Evolutionary conservation across 53 echinoderm and acorn worm genomes (phyloP).

Genomic region (Paracentrotus lividus): DNA sequence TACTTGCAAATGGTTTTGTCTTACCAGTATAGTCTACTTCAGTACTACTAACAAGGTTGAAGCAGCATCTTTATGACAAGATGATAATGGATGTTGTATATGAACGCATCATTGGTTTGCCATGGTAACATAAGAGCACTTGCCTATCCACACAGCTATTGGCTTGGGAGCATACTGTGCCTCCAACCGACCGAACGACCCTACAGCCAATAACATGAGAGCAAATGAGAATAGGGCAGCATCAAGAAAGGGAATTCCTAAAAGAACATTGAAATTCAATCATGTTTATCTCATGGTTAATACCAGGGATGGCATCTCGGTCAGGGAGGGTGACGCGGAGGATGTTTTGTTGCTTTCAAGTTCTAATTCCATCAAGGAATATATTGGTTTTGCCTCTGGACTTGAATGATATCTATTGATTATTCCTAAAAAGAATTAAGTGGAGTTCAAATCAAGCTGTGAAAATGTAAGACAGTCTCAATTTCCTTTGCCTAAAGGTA

Average conservation of each 20-base stretch:
- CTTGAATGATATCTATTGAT: background rate
- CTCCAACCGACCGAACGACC: background rate
- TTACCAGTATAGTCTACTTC: too few relatives aligned
- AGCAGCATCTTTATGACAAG: too few relatives aligned
- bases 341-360: conserved; percentile 10
- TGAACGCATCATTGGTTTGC: conserved; percentile 8
- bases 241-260: background rate
- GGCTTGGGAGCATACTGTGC: conserved; percentile 34
- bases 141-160: conserved; percentile 41
- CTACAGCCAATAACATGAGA: conserved; percentile 27
- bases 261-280: conserved; percentile 37
- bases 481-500: background rate
- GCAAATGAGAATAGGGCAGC: background rate
- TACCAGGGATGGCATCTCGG: conserved; percentile 2
- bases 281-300: conserved; percentile 44
- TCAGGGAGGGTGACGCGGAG: background rate
- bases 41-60: too few relatives aligned
- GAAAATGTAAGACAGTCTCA: background rate
- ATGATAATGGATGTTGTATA: background rate
- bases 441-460: background rate
- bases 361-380: background rate
- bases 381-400: background rate
- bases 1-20: too few relatives aligned
- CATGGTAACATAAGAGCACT: conserved; percentile 26
- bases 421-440: background rate